Evolutionary conservation across 2,113 vertebrate genomes (phyloP).

Genomic region (Eclectus roratus): DNA sequence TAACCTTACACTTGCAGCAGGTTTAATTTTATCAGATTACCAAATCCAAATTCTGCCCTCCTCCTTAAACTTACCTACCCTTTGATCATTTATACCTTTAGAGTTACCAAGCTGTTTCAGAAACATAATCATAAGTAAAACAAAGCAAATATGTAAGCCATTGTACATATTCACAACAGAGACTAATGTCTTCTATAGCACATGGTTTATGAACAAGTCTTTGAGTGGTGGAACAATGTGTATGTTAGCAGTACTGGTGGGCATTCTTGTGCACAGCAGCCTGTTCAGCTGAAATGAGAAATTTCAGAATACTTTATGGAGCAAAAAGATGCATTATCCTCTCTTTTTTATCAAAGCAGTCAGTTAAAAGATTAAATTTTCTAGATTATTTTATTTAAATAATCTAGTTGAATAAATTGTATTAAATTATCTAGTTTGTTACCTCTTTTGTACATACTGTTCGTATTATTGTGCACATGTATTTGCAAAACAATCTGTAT

Average conservation of each 20-base stretch:
- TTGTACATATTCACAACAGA: neutral
- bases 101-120: neutral
- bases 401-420: neutral
- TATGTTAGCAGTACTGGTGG: rapidly evolving
- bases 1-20: neutral
- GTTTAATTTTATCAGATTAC: neutral
- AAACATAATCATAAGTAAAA: neutral
- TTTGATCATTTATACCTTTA: neutral
- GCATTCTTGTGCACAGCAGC: neutral
- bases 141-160: neutral
- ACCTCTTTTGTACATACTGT: neutral
- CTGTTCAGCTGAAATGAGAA: neutral
- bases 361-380: neutral
- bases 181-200: neutral
- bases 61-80: neutral
- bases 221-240: neutral
- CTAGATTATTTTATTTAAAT: neutral
- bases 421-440: neutral
- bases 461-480: neutral
- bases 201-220: neutral
- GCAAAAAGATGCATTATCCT: neutral
- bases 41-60: neutral
- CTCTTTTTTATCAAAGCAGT: neutral
- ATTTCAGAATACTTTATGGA: neutral
- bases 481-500: neutral